These are phyloP conservation scores for Pampusana beccarii DNA, from an alignment of 2,113 vertebrate genomes.

Conservation along the genomic window DNA sequence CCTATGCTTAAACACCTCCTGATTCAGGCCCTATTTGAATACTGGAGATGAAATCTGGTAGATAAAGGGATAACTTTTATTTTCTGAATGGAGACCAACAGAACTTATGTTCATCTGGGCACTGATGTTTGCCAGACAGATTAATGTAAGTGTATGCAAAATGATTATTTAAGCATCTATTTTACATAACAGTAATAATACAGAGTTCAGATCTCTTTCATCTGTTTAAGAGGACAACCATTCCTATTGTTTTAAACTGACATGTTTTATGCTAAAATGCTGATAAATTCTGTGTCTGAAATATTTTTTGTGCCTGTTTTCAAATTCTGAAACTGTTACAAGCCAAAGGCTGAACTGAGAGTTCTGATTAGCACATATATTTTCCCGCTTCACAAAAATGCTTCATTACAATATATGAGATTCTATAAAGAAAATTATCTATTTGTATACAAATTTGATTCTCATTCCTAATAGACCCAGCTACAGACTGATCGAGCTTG, in stretches of 20 bases:
- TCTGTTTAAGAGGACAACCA: neutral
- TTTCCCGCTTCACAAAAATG: neutral
- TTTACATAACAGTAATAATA: neutral
- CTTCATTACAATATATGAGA: conserved; percentile 8
- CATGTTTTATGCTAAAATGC: neutral
- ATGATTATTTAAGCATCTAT: neutral
- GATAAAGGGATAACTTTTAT: neutral
- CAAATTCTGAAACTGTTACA: neutral
- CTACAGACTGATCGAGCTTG: neutral
- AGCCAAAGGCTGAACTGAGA: neutral
- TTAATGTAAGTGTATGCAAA: neutral
- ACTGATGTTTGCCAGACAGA: neutral
- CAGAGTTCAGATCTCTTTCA: neutral
- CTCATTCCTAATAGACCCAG: conserved; percentile 9
- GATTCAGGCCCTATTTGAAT: neutral
- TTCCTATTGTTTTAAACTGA: neutral
- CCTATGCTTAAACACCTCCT: neutral
- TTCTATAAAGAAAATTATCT: neutral
- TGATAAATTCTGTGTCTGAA: neutral
- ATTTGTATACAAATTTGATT: conserved; percentile 36
- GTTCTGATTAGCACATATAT: neutral
- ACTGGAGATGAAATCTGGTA: neutral
- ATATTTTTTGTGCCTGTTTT: neutral
- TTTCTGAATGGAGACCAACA: neutral
- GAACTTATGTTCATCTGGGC: neutral